Evolutionary conservation across 2,797 vertebrate species (phyloP).

Genomic region (Tangara arthus): DNA sequence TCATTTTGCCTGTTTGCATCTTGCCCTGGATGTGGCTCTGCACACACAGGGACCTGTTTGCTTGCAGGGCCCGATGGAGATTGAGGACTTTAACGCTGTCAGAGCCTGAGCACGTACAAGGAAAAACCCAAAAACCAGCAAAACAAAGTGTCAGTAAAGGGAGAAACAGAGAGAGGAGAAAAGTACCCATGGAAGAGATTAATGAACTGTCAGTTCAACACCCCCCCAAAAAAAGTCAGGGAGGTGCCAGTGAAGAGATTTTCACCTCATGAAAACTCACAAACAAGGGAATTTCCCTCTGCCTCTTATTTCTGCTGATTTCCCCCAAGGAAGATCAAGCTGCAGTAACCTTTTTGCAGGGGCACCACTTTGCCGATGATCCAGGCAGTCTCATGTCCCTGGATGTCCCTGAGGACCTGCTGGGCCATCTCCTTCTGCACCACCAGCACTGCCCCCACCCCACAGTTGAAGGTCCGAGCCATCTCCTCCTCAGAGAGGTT

Average conservation of each 20-base stretch:
- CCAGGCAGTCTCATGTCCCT: constrained; percentile 84
- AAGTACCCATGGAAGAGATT: background rate
- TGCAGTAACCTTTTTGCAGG: constrained; percentile 76
- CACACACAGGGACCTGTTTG: constrained; percentile 6
- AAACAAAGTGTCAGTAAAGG: background rate
- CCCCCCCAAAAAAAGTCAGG: background rate
- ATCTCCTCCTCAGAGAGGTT: constrained; percentile 89
- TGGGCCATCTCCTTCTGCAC: constrained; percentile 80
- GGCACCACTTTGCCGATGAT: constrained; percentile 82
- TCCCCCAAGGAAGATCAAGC: background rate
- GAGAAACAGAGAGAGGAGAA: background rate
- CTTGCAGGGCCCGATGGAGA: constrained; percentile 66
- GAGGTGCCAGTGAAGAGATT: background rate
- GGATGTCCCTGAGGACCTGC: constrained; percentile 80
- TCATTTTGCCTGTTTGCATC: constrained; percentile 66
- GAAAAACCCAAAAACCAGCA: background rate
- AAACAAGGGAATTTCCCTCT: background rate
- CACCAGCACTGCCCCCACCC: constrained; percentile 87
- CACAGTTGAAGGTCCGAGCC: constrained; percentile 93
- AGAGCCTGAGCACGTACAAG: constrained; percentile 46
- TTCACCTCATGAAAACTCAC: background rate
- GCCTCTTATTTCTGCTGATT: background rate
- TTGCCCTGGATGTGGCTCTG: constrained; percentile 55
- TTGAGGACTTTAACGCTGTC: constrained; percentile 71
- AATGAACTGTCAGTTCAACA: background rate